Percentiles rank a stretch among this genome's conserved stretches.
These are phyloP conservation scores for Oppia nitens DNA, from an alignment of 1,140 invertebrate species.

Conservation along the genomic window DNA sequence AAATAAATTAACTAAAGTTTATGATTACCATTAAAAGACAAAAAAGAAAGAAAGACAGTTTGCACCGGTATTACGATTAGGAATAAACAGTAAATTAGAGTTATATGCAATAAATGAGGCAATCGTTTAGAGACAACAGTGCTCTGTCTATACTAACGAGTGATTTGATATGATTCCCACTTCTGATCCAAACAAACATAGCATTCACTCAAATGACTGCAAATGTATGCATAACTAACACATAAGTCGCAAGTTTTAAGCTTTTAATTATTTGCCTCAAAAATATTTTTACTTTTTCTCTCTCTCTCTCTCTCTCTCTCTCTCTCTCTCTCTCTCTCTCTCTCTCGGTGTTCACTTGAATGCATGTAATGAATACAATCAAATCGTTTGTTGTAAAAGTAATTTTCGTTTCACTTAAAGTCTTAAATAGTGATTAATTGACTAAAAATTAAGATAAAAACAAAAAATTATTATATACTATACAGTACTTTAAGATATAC, in stretches of 20 bases:
- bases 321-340: constrained; percentile 7
- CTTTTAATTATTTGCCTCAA: neutral
- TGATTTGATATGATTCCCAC: too few species aligned
- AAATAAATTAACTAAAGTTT: neutral
- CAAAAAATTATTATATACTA: too few species aligned
- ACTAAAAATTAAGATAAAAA: neutral
- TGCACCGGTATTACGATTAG: too few species aligned
- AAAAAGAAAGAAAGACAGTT: too few species aligned
- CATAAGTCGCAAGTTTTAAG: neutral
- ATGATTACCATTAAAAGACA: too few species aligned
- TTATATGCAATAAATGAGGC: neutral
- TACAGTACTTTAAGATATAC: neutral
- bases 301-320: neutral
- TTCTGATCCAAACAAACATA: too few species aligned
- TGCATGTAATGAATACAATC: neutral
- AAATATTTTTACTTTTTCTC: neutral
- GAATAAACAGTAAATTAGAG: too few species aligned
- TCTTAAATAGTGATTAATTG: neutral
- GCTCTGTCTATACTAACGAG: too few species aligned
- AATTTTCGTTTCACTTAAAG: neutral
- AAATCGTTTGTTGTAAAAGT: neutral
- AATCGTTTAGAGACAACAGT: neutral
- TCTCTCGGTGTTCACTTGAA: neutral
- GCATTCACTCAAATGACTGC: neutral
- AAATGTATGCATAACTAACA: neutral